phyloP scores from a whole-genome alignment of 2,113 vertebrate species.

The Oryzias curvinotus region DNA sequence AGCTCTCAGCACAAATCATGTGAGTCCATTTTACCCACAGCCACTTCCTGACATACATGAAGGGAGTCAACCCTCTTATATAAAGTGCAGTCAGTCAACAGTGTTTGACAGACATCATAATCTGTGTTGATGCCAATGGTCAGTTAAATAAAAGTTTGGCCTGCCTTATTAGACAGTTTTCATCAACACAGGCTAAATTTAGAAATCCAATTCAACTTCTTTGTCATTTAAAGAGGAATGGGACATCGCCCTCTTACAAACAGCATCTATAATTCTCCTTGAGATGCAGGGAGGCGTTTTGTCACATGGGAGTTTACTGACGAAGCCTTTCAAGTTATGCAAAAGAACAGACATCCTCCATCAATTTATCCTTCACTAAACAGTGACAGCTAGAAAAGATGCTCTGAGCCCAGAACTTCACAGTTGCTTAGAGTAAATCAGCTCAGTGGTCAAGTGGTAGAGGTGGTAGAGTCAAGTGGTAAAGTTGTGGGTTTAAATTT shows the following conservation, averaged over 20 bases:
- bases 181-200: slow-evolving; percentile 46
- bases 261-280: slow-evolving; percentile 44
- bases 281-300: slow-evolving; percentile 31
- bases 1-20: slow-evolving; percentile 7
- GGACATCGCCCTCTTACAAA: slow-evolving; percentile 41
- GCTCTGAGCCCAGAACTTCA: too few species aligned
- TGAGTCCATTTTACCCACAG: slow-evolving; percentile 14
- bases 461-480: too few species aligned
- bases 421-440: too few species aligned
- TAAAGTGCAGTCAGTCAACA: slow-evolving; percentile 40
- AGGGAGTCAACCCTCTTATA: slow-evolving; percentile 31
- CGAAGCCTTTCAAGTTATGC: too few species aligned
- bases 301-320: neutral
- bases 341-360: too few species aligned
- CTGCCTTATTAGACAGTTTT: slow-evolving; percentile 21
- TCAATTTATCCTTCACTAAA: too few species aligned
- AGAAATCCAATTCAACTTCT: slow-evolving; percentile 52
- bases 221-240: slow-evolving; percentile 54
- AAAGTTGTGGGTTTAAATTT: too few species aligned
- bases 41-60: slow-evolving; percentile 26
- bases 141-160: slow-evolving; percentile 22
- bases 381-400: too few species aligned
- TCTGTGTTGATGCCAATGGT: slow-evolving; percentile 21
- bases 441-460: too few species aligned
- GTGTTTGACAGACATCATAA: slow-evolving; percentile 15